Evolutionary conservation across 2,888 invertebrate species (phyloP), one percentile per base, ranked within the genome.

Genomic region (Phaonia tiefii): DNA sequence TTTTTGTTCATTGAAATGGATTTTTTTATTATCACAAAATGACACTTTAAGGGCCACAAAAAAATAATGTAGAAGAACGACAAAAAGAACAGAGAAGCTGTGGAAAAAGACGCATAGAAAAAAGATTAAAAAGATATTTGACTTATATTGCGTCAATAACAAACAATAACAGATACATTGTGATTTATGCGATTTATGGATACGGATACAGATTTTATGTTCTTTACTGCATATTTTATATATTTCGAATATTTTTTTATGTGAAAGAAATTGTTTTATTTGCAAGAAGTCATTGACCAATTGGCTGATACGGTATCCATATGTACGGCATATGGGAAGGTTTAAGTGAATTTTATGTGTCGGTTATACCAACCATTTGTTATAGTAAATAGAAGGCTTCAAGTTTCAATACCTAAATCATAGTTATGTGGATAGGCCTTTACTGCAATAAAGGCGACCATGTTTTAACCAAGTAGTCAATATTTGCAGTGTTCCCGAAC

Each of bases 131-230:
- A 42, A n/a, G 10, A 63, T 37, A 42, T 63, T 42, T 63, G 63
- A 63, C 63, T 63, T 63, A 75, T 79, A 79, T 79, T 79, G 79
- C 79, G 79, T 75, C 79, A 75, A 79, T 79, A 79, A 67, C 39
- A 79, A 79, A 79, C 79, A 71, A 60, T 72, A 79, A 79, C 71
- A 79, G 58, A 49, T 75, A 67, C 71, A 60, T 49, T 60, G 66
- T 79, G 79, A 79, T 79, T 75, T 79, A 79, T 79, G 75, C 42
- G 63, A 63, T 63, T 63, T 63, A 63, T 63, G 39, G 60, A 39
- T 42, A 42, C 39, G 63, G 63, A 37, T 20, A 20, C 17, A 17
- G 17, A 15, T 46, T 46, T 46, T 58, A 8, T 60, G 39, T 60
- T 42, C 39, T 54, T 25, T 22, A 22, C 54, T 22, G 54, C 13